Base-by-base conservation (phyloP, 2,113 vertebrate genomes). In the Helogale parvula region DNA sequence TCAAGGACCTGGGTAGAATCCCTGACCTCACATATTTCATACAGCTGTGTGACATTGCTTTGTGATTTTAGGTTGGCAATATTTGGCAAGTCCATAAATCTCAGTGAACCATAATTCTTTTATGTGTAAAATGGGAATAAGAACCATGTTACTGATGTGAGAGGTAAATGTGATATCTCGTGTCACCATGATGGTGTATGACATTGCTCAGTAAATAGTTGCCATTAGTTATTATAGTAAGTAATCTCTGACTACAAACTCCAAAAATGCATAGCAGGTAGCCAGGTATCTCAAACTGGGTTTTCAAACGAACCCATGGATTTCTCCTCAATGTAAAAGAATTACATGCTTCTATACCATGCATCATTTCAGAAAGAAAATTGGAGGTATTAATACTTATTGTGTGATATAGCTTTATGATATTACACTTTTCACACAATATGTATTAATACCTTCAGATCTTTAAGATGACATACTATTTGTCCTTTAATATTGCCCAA, bases 401-500 rank as follows among this genome's bases (percentile, higher is more conserved):
- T 23, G 7, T 65, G 16, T 66, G 12, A 94, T 90, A 35, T 47
- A 95, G 29, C 2, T 80, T 33, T 93, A 57, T 81, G 25, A 54
- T 41, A 13, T 81, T 33, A 93, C 16, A 87, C 33, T 84, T 31
- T 84, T 57, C 21, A 93, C 2, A 33, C 27, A n/a, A 19, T 68
- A 29, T 66, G 9, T 77, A 41, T 91, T 84, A 88, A 86, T 81
- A 54, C 3, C 17, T 89, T 60, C 33, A 35, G 35, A 87, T 12
- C 16, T 60, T 89, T 86, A 50, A 93, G 8, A 27, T 45, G 29
- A 63, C 25, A n/a, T 50, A 74, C 3, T 90, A 82, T 90, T 96
- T 82, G 60, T 88, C 71, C 27, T 90, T 95, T 93, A 97, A 84
- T 92, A 96, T 87, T 93, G n/a, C 23, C 9, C 9, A 68, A 47